These are phyloP conservation scores for Steinernema carpocapsae DNA, from an alignment of 2,888 invertebrate genomes.

Conservation along the genomic window DNA sequence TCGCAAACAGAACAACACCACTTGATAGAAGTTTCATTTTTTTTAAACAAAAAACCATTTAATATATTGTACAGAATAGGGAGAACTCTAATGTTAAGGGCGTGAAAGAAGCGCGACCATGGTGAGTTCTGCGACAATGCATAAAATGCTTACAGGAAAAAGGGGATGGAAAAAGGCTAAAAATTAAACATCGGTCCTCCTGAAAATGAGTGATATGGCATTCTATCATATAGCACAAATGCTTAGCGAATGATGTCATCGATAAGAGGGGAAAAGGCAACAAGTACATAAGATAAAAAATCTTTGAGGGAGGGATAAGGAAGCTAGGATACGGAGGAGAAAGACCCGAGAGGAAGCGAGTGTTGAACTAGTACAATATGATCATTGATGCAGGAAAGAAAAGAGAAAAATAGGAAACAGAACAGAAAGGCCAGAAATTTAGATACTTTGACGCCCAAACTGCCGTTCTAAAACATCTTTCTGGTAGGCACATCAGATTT, in stretches of 20 bases:
- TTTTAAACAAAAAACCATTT: too few relatives aligned
- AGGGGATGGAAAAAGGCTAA: neutral
- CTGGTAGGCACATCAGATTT: neutral
- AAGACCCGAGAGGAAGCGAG: neutral
- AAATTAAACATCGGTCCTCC: neutral
- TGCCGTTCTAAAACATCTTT: neutral
- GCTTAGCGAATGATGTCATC: too few relatives aligned
- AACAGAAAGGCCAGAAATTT: neutral
- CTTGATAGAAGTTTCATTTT: too few relatives aligned
- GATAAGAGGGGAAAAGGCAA: neutral
- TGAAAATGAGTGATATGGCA: slow-evolving; percentile 1
- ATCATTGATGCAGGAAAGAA: neutral
- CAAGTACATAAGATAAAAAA: neutral
- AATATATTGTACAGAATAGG: too few relatives aligned
- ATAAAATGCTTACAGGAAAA: neutral
- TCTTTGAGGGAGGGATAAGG: neutral
- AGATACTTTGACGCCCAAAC: slow-evolving; percentile 20
- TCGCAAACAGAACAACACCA: too few relatives aligned
- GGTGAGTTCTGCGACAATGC: neutral
- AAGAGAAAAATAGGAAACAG: too few relatives aligned
- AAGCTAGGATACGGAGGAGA: slow-evolving; percentile 1
- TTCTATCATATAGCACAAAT: slow-evolving; percentile 20
- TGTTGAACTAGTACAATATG: neutral
- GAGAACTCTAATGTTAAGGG: too few relatives aligned
- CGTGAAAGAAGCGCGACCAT: neutral